phyloP scores from a whole-genome alignment of 2,888 invertebrate species.

The Lucinisca nassula region DNA sequence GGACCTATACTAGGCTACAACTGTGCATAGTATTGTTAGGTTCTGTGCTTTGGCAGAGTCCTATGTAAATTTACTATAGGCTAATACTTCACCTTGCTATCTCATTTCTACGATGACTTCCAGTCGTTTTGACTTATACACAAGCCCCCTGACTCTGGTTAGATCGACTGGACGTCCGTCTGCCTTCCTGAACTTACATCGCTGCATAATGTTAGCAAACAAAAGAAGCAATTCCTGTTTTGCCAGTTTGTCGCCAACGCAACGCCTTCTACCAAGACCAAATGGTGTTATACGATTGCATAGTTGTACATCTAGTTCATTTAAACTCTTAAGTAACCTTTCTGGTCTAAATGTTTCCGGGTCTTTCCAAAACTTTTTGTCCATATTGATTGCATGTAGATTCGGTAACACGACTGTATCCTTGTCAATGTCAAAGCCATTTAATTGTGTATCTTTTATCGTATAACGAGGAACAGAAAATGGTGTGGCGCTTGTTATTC shows the following conservation, averaged over 20 bases:
- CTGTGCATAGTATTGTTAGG: too few relatives aligned
- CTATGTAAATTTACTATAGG: too few relatives aligned
- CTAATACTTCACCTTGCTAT: too few relatives aligned
- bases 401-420: neutral
- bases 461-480: conserved; percentile 75
- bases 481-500: conserved; percentile 65
- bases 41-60: too few relatives aligned
- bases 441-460: conserved; percentile 29
- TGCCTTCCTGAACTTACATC: neutral
- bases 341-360: conserved; percentile 24
- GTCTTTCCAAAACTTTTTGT: neutral
- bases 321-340: neutral
- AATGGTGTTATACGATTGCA: neutral
- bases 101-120: neutral
- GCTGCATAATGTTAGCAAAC: neutral
- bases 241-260: neutral
- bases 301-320: neutral
- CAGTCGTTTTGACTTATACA: neutral
- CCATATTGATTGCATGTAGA: neutral
- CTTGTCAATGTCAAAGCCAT: neutral
- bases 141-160: neutral
- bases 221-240: neutral
- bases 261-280: neutral
- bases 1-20: too few relatives aligned
- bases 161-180: neutral